A percentile compares a stretch with the other conserved stretches of the same genome.
These are phyloP conservation scores for Quadroppia sp. DNA, from an alignment of 2,888 invertebrate species.

Conservation along the genomic window DNA sequence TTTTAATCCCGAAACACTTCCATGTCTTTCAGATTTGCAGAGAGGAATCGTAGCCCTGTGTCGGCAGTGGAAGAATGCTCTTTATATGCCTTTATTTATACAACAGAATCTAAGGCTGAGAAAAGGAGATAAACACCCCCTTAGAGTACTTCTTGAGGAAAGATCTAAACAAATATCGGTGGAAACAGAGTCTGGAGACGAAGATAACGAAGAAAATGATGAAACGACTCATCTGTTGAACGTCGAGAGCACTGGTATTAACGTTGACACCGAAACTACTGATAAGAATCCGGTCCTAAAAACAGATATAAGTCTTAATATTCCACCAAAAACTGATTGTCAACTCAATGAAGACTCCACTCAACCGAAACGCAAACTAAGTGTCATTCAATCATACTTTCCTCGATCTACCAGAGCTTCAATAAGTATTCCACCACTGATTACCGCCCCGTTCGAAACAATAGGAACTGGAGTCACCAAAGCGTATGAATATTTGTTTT, in stretches of 20 bases:
- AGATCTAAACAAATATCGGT: conserved; percentile 38
- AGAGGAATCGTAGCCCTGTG: conserved; percentile 77
- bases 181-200: conserved; percentile 54
- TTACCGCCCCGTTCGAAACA: conserved; percentile 53
- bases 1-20: conserved; percentile 74
- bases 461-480: conserved; percentile 45
- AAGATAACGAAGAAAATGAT: conserved; percentile 64
- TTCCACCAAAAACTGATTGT: conserved; percentile 45
- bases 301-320: conserved; percentile 36
- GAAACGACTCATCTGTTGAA: conserved; percentile 59
- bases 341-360: conserved; percentile 30
- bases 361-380: conserved; percentile 43
- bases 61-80: conserved; percentile 92
- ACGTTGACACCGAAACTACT: neutral
- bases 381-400: conserved; percentile 50
- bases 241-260: neutral
- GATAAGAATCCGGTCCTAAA: neutral
- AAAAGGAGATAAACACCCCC: conserved; percentile 29
- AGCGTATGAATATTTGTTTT: conserved; percentile 45
- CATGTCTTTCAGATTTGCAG: conserved; percentile 57
- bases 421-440: conserved; percentile 66
- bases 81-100: conserved; percentile 70
- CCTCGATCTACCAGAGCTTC: conserved; percentile 70
- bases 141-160: conserved; percentile 20
- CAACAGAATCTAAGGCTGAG: conserved; percentile 22